Evolutionary conservation across 2,797 vertebrate genomes (phyloP).

Genomic region (Decapterus maruadsi): DNA sequence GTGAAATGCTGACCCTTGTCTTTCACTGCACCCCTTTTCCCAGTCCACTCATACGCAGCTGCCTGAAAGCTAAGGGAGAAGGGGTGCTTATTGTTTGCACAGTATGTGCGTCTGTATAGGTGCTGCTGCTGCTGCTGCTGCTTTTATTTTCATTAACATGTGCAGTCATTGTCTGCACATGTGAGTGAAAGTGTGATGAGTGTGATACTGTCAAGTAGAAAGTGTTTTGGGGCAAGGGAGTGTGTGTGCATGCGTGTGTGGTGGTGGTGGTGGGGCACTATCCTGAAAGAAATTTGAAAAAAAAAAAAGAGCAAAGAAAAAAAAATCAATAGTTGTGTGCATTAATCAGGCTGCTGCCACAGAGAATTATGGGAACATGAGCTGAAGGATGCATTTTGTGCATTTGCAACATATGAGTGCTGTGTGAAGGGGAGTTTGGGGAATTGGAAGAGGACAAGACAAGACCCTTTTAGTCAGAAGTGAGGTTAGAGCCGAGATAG

Average conservation of each 20-base stretch:
- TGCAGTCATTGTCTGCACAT: slow-evolving; percentile 10
- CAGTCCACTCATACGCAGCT: slow-evolving; percentile 66
- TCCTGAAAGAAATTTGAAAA: slow-evolving; percentile 33
- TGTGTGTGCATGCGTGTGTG: no score
- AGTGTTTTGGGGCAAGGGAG: slow-evolving; percentile 32
- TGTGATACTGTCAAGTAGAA: slow-evolving; percentile 33
- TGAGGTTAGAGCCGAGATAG: slow-evolving; percentile 55
- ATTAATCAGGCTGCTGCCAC: slow-evolving; percentile 93
- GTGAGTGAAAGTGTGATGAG: slow-evolving; percentile 28
- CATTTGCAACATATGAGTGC: slow-evolving; percentile 83
- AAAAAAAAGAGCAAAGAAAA: slow-evolving; percentile 38
- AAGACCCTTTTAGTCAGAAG: slow-evolving; percentile 76
- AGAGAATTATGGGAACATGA: slow-evolving; percentile 90
- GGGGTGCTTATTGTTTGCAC: slow-evolving; percentile 46
- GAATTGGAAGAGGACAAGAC: slow-evolving; percentile 75
- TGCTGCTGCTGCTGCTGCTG: slow-evolving; percentile 9
- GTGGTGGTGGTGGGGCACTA: slow-evolving; percentile 11
- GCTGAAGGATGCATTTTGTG: slow-evolving; percentile 88
- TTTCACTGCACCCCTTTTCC: slow-evolving; percentile 79
- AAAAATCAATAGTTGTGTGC: slow-evolving; percentile 92
- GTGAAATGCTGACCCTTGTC: slow-evolving; percentile 84
- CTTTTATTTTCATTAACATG: slow-evolving; percentile 23
- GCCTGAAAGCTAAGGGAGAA: slow-evolving; percentile 51
- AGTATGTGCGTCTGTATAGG: neutral
- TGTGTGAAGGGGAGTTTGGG: slow-evolving; percentile 77